A percentile compares a stretch with the other conserved stretches of the same genome.
These are phyloP conservation scores for Cnemophilus loriae DNA, from an alignment of 2,113 vertebrate genomes.

Conservation along the genomic window DNA sequence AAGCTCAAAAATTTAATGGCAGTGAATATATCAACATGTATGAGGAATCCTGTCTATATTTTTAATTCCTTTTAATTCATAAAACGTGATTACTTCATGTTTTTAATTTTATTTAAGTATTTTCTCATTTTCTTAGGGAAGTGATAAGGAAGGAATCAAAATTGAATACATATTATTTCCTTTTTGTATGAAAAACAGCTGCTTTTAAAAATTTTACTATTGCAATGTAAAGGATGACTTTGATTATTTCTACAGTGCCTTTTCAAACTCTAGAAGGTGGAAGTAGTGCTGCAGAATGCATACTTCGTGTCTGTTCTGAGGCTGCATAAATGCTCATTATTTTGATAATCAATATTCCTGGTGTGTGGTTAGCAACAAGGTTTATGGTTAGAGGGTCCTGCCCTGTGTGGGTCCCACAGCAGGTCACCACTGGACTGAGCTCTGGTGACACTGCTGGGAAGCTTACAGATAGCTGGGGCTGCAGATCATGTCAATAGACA, in stretches of 20 bases:
- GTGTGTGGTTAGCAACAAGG: neutral
- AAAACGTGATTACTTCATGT: neutral
- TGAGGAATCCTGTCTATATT: neutral
- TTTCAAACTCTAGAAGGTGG: neutral
- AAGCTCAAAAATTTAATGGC: neutral
- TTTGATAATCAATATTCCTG: neutral
- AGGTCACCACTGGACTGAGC: neutral
- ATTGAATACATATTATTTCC: neutral
- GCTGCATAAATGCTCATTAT: neutral
- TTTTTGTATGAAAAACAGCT: neutral
- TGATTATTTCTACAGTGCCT: neutral
- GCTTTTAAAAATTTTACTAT: neutral
- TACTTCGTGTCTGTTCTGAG: neutral
- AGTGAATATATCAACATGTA: neutral
- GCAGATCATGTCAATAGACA: neutral
- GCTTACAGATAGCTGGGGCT: neutral
- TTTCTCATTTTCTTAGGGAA: neutral
- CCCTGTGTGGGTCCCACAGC: neutral
- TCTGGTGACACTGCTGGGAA: neutral
- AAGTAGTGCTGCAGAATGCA: neutral
- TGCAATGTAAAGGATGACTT: neutral
- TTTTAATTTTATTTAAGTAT: neutral
- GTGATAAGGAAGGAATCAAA: neutral
- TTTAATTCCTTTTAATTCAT: neutral
- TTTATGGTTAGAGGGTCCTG: neutral